Evolutionary conservation across 2,113 vertebrate species (phyloP), one percentile per base, ranked within the genome.

Genomic region (Sinocyclocheilus maitianheensis): DNA sequence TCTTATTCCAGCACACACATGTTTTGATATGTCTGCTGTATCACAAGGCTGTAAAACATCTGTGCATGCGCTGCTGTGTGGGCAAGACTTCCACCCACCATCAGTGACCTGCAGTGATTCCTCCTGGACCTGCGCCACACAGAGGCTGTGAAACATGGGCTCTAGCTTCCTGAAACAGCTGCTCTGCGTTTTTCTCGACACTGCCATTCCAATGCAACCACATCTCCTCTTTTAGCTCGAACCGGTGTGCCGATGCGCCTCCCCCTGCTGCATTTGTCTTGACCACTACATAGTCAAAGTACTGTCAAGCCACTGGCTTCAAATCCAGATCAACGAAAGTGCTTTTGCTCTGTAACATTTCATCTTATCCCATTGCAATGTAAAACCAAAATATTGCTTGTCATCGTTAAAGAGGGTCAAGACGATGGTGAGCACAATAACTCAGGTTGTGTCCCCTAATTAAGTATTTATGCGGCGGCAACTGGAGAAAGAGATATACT

Each of bases 401-500:
- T 3, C 87, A 90, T 92, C 91, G 90, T 86, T 88, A 89, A 88
- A 90, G 87, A 81, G 85, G 91, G 91, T 91, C 90, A 91, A 90
- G 72, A 65, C 87, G 84, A 90, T 9, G 26, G 84, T 86, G 90
- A 91, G 90, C 87, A 86, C 78, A 72, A 88, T 90, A 90, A 93
- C 92, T 88, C 81, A 91, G 91, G 43, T 89, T 91, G 86, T 89
- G 89, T 20, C 90, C 92, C 92, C 91, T 94, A 91, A 94, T 96
- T 92, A 94, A 94, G 91, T 92, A 94, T 96, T 95, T 94, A 94
- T 93, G 90, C 89, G 88, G 77, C 85, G 63, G 86, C 89, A 84
- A 89, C 92, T 90, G 89, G 74, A 90, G 77, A 82, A 58, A 84
- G 88, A 90, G 91, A 90, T 92, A 91, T 92, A 89, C 88, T 87